Evolutionary conservation across 2,797 vertebrate species (phyloP).

Genomic region (Diplodus puntazzo): DNA sequence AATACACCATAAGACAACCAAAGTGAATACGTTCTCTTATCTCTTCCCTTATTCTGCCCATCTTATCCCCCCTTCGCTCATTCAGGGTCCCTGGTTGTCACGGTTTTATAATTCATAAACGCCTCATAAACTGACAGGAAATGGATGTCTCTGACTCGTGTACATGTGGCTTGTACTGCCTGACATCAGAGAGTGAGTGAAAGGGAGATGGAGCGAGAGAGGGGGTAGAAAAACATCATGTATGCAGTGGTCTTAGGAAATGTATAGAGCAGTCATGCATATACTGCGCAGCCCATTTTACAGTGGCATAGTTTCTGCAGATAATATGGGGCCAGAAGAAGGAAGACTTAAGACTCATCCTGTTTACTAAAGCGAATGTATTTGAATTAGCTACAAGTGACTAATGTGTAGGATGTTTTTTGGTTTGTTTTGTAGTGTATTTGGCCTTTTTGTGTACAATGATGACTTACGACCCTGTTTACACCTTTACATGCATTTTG

Average conservation of each 20-base stretch:
- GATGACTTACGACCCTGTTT: background rate
- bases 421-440: constrained; percentile 2
- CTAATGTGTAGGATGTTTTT: background rate
- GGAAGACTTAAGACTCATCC: background rate
- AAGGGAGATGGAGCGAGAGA: constrained; percentile 10
- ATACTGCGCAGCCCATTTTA: constrained; percentile 20
- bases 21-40: constrained; percentile 32
- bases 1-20: constrained; percentile 1
- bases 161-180: constrained; percentile 43
- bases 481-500: background rate
- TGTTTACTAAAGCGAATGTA: constrained; percentile 10
- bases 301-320: constrained; percentile 22
- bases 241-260: constrained; percentile 56
- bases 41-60: constrained; percentile 42
- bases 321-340: background rate
- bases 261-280: constrained; percentile 58
- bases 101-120: constrained; percentile 70
- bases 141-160: constrained; percentile 54
- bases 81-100: constrained; percentile 45
- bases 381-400: background rate
- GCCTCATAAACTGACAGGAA: constrained; percentile 65
- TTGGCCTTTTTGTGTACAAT: background rate
- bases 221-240: constrained; percentile 34
- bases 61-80: constrained; percentile 42
- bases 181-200: constrained; percentile 45